Conservation (phyloP, 1,140 invertebrate species). For the Wasmannia auropunctata region DNA sequence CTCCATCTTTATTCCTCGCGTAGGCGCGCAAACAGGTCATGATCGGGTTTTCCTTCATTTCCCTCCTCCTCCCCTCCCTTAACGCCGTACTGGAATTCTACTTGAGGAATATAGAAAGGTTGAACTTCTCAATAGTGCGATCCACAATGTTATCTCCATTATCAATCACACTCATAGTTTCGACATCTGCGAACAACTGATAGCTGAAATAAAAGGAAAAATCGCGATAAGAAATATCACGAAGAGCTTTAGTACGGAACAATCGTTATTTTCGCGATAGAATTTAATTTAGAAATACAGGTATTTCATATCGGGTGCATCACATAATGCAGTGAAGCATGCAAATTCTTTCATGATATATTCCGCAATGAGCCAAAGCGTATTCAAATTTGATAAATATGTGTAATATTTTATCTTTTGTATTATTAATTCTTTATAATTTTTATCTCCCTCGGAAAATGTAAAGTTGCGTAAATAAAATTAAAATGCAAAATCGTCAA, state of each 20-base stretch:
- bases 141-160: constrained; percentile 1
- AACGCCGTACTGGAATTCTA: constrained; percentile 19
- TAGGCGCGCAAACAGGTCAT: constrained; percentile 65
- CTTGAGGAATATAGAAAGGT: constrained; percentile 24
- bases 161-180: constrained; percentile 12
- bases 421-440: not conserved
- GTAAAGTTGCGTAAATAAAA: not conserved
- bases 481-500: not conserved
- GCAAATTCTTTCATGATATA: not conserved
- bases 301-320: not conserved
- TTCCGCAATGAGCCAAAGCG: not conserved
- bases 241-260: not conserved
- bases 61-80: not conserved
- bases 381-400: constrained; percentile 27
- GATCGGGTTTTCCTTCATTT: constrained; percentile 61
- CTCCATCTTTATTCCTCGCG: constrained; percentile 67
- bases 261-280: constrained; percentile 18
- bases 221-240: not conserved
- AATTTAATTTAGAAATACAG: not conserved
- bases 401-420: not conserved
- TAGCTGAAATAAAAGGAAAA: not conserved
- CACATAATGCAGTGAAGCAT: not conserved
- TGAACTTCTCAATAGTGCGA: not conserved
- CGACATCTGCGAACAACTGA: not conserved
- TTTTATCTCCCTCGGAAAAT: not conserved